Evolutionary conservation across 2,888 invertebrate species (phyloP).

Genomic region (Lysandra coridon): DNA sequence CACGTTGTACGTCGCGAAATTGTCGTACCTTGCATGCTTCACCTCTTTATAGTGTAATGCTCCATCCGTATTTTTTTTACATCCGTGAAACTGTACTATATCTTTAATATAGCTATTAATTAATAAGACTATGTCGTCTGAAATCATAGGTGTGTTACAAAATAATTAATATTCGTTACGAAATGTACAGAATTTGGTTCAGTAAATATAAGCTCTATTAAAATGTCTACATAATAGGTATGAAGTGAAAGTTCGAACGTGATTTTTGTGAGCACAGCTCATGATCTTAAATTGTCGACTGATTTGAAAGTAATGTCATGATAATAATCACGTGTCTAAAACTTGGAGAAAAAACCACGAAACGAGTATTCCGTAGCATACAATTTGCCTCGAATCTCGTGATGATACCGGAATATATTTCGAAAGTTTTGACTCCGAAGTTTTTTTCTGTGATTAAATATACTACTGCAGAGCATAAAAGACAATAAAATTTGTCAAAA

Average conservation of each 20-base stretch:
- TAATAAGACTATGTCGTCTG: not conserved
- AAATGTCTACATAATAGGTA: slow-evolving; percentile 15
- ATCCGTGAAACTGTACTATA: too few relatives aligned
- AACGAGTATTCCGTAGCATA: slow-evolving; percentile 5
- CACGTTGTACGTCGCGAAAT: too few relatives aligned
- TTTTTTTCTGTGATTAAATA: not conserved
- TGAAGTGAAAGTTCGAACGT: slow-evolving; percentile 25
- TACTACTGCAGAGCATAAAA: not conserved
- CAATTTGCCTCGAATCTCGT: not conserved
- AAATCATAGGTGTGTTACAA: not conserved
- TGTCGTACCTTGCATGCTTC: too few relatives aligned
- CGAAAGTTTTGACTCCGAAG: not conserved
- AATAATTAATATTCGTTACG: not conserved
- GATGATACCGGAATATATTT: not conserved
- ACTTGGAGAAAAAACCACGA: slow-evolving; percentile 2
- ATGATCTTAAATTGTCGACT: slow-evolving; percentile 18
- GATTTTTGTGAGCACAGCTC: slow-evolving; percentile 17
- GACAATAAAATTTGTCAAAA: slow-evolving; percentile 15
- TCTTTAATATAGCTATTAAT: not conserved
- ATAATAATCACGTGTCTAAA: slow-evolving; percentile 16
- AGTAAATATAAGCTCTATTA: slow-evolving; percentile 11
- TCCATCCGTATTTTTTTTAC: too few relatives aligned
- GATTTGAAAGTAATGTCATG: slow-evolving; percentile 25
- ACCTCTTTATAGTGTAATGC: too few relatives aligned
- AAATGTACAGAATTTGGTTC: not conserved